These are phyloP conservation scores for Mesocentrotus franciscanus DNA, from an alignment of 53 echinoderm and acorn worm species.

Conservation along the genomic window DNA sequence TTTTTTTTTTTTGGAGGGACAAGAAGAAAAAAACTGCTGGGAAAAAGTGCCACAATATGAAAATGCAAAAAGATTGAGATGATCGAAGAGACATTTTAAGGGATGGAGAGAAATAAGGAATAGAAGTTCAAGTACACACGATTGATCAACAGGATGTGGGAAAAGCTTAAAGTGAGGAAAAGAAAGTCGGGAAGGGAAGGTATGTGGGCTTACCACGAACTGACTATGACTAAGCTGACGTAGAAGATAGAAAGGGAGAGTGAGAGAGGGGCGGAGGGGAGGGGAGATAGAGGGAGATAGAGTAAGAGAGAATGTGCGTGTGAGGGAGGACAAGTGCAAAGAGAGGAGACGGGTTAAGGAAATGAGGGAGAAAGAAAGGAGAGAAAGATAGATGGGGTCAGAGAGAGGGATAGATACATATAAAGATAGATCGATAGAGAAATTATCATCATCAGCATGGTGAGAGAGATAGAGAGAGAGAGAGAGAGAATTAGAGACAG, in stretches of 20 bases:
- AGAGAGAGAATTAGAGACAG: too few species aligned
- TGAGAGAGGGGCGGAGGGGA: not conserved
- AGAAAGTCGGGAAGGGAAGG: not conserved
- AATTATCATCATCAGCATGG: too few species aligned
- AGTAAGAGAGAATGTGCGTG: too few species aligned
- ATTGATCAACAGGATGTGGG: not conserved
- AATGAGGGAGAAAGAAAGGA: not conserved
- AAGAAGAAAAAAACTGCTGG: not conserved
- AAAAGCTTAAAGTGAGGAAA: too few species aligned
- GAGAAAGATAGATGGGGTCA: not conserved
- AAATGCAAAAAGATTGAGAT: not conserved
- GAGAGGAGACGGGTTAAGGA: not conserved
- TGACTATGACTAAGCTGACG: too few species aligned
- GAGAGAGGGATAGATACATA: too few species aligned
- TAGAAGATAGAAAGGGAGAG: not conserved
- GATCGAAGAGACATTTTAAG: constrained; percentile 4
- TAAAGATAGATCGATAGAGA: too few species aligned
- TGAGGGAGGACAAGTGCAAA: not conserved
- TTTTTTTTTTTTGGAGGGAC: too few species aligned
- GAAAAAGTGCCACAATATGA: not conserved
- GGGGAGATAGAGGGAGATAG: not conserved
- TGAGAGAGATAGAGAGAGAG: too few species aligned
- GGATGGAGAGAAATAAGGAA: not conserved
- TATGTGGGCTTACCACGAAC: too few species aligned
- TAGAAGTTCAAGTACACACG: not conserved